Base-by-base conservation (phyloP, 2,797 vertebrate species). In the Sebastiscus albofasciatus region DNA sequence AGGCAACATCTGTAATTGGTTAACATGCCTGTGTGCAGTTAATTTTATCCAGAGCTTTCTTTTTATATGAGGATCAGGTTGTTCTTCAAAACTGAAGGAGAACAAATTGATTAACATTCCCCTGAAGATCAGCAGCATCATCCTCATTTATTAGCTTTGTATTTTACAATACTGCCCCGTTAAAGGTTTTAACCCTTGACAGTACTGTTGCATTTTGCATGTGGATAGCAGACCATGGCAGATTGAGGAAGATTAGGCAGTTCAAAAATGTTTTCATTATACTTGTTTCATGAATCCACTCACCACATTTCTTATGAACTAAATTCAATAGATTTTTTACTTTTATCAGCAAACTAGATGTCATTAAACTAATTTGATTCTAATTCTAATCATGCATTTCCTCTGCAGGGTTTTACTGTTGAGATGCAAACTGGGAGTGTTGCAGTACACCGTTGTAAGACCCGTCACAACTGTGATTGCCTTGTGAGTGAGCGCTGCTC, bases 371-470 rank as follows among this genome's bases (percentile, higher is more conserved):
- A 8, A n/a, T 73, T 22, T 14, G 13, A 36, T 22, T 61, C 3
- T 24, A n/a, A 79, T 69, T 77, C 3, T 42, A 22, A 42, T 46
- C 4, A 26, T 67, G 12, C 4, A n/a, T 73, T 70, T 87, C 13
- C 39, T 73, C 69, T 92, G 75, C 95, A 99, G 99, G 93, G 98
- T 99, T 75, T 93, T 99, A 69, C 92, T 99, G 36, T 96, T 98
- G 88, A 95, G 99, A 87, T 99, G 98, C 89, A 99, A 99, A 91
- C 92, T 99, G 82, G 99, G 99, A 73, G 99, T 99, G 77, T 81
- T 99, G 87, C 99, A 99, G 92, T 99, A 99, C 90, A 99, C 98
- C 0, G 98, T 99, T 8, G 97, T 99, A 60, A 95, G 98, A 93
- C 98, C 98, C 0, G 96, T 99, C 90, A 99, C 98, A 56, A 99